Conservation (phyloP, 2,797 vertebrate genomes). For the Varecia variegata region DNA sequence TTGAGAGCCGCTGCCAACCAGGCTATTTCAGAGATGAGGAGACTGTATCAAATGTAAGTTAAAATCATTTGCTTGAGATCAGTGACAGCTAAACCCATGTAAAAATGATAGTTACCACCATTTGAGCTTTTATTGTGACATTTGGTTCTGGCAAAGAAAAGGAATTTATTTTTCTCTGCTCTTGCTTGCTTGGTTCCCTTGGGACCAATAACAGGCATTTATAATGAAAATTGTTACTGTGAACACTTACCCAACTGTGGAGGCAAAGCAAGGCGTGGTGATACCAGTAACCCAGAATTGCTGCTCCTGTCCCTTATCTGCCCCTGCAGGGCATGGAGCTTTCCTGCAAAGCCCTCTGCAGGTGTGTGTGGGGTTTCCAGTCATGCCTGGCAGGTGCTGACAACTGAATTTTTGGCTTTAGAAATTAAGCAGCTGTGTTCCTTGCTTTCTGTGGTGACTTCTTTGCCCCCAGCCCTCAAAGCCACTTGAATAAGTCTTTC, state of each 20-base stretch:
- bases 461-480: neutral
- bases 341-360: neutral
- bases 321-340: neutral
- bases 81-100: neutral
- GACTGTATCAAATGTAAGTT: neutral
- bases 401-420: neutral
- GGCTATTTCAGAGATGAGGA: conserved; percentile 21
- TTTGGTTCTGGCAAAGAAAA: conserved; percentile 41
- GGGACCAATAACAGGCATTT: neutral
- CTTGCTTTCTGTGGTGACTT: neutral
- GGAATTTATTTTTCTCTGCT: conserved; percentile 7
- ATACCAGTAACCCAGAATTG: neutral
- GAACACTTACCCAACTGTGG: neutral
- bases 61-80: neutral
- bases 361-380: neutral
- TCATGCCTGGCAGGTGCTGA: neutral
- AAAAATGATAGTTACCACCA: neutral
- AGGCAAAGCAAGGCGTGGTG: neutral
- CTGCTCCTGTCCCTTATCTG: neutral
- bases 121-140: conserved; percentile 21
- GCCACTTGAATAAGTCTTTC: neutral
- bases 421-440: neutral
- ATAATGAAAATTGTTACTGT: neutral
- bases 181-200: conserved; percentile 14
- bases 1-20: neutral